Base-by-base conservation (phyloP, 2,113 vertebrate genomes). In the Myrmophylax atrothorax region DNA sequence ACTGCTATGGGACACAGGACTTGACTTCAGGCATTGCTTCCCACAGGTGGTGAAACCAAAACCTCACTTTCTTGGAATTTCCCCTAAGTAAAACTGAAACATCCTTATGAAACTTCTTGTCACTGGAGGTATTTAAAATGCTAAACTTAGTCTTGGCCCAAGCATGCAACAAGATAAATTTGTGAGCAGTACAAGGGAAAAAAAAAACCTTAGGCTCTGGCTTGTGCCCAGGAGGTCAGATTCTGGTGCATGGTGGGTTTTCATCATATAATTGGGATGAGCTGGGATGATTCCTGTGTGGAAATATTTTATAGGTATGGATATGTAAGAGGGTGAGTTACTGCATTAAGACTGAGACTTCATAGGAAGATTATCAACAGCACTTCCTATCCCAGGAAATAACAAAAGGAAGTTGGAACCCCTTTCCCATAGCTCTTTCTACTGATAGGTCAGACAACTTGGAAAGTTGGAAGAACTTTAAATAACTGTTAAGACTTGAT, bases 101-200 rank as follows among this genome's bases (percentile, higher is more conserved):
- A 35, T 49, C 28, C n/a, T 35, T 47, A 26, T 79, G 72, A 79
- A 89, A 47, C 24, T 75, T 47, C 37, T 60, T 66, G 66, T 70
- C 60, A 35, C 12, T 42, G 37, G 42, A 70, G 76, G 18, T 67
- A 67, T 79, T 94, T 75, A 72, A 79, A 89, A 91, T 67, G 53
- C 76, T 89, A 40, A 93, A 89, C 25, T 70, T 92, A 49, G 72
- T n/a, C 59, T 53, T 38, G 84, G 20, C 69, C 58, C 56, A 79
- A 86, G 66, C 46, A 70, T 52, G 50, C 60, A 70, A 70, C 22
- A 38, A 75, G 52, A 83, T 62, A 79, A 29, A 42, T 44, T 67
- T 75, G 29, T 59, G 25, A 55, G 38, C 28, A 55, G 44, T 29
- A 37, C 1, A 3, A 67, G n/a, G 49, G 11, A 12, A 12, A 18